Evolutionary conservation across 1,140 invertebrate species (phyloP).

Genomic region (Nasonia giraulti): DNA sequence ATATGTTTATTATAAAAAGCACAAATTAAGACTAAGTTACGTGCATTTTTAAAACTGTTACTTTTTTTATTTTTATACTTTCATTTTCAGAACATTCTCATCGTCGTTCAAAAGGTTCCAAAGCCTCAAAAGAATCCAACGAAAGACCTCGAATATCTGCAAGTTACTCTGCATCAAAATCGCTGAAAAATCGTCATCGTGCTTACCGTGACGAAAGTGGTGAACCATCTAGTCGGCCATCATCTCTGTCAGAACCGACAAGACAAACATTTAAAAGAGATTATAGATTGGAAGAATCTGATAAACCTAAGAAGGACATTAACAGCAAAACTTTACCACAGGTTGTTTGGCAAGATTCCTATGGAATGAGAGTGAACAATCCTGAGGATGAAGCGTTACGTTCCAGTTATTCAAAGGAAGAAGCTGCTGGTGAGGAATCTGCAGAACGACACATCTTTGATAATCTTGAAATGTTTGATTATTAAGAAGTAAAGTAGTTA

Average conservation of each 20-base stretch:
- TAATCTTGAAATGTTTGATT: slow-evolving; percentile 24
- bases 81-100: neutral
- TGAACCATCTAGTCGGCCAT: neutral
- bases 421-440: slow-evolving; percentile 40
- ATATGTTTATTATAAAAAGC: too few species aligned
- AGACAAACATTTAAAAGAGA: neutral
- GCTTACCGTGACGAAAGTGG: slow-evolving; percentile 32
- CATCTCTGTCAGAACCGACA: neutral
- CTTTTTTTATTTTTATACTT: neutral
- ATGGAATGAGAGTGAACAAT: slow-evolving; percentile 7
- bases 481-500: neutral
- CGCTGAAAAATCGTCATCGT: neutral
- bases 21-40: too few species aligned
- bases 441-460: slow-evolving; percentile 39
- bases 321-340: neutral
- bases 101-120: neutral
- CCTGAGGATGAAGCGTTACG: neutral
- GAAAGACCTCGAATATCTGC: neutral
- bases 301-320: neutral
- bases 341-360: slow-evolving; percentile 31
- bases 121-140: neutral
- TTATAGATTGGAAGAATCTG: neutral
- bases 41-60: too few species aligned
- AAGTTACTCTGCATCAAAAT: neutral
- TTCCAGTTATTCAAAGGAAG: slow-evolving; percentile 9